Conservation (phyloP, 2,113 vertebrate genomes). For the Suricata suricatta region DNA sequence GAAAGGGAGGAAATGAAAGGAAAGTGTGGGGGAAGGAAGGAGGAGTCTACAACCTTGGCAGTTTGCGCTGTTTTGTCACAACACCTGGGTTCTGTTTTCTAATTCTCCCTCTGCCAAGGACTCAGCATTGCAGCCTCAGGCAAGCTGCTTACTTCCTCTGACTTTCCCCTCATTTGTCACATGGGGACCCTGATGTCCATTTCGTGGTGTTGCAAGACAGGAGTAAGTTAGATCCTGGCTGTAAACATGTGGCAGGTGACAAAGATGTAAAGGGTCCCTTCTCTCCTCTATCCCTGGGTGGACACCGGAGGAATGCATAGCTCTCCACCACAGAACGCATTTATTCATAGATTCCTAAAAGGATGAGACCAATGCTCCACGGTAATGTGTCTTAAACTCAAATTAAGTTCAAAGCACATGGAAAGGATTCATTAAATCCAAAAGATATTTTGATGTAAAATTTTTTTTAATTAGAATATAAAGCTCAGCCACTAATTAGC, state of each 20-base stretch:
- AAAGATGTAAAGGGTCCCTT: background rate
- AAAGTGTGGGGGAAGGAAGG: background rate
- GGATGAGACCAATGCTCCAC: background rate
- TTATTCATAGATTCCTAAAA: background rate
- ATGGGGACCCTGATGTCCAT: background rate
- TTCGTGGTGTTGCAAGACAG: background rate
- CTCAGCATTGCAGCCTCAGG: background rate
- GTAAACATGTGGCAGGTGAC: background rate
- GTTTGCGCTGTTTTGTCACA: background rate
- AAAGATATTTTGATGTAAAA: background rate
- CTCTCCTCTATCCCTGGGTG: background rate
- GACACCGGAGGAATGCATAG: rapidly evolving
- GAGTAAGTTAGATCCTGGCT: background rate
- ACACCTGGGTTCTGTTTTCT: background rate
- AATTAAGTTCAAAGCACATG: background rate
- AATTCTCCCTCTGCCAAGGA: background rate
- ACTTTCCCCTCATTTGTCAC: background rate
- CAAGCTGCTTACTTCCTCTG: background rate
- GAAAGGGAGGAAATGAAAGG: background rate
- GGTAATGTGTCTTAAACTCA: background rate
- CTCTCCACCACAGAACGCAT: background rate
- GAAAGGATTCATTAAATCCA: conserved; percentile 32
- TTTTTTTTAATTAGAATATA: background rate
- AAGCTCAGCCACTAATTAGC: background rate
- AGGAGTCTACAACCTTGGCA: background rate